Base-by-base conservation (phyloP, 2,113 vertebrate species). In the Salminus brasiliensis region DNA sequence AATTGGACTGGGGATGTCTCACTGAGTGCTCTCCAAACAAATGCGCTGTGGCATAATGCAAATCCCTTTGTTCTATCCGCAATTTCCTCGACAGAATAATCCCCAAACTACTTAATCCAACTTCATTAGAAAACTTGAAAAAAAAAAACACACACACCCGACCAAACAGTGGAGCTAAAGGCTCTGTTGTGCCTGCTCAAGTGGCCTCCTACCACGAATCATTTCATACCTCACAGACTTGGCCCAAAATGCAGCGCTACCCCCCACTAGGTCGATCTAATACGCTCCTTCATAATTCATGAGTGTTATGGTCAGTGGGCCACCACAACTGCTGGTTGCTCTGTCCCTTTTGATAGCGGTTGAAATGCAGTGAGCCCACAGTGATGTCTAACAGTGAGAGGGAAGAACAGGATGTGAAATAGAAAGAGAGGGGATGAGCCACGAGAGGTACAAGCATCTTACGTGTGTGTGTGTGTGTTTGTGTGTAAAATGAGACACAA, bases 281-380 rank as follows among this genome's bases (percentile, higher is more conserved):
- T 85, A 57, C 77, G 13, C 52, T 80, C 68, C 25, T 85, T 82
- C 57, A 80, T 76, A 82, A 77, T 82, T 80, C 81, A 83, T 72
- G 81, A 83, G 74, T 62, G 41, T 72, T 71, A 71, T 79, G 83
- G 80, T 79, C 80, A 82, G 67, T 43, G 73, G 53, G 67, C 67
- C 23, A 32, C 60, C 83, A 71, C 59, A 62, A 72, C 65, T 71
- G 59, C 66, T 53, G 52, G 18, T 23, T 65, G 74, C 57, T 70
- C 39, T 13, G 25, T 66, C 72, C 41, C 62, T 80, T 77, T 73
- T 85, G 81, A 78, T 72, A 78, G 74, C 70, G 76, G 75, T 72
- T 78, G 59, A 49, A 53, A 63, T 75, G 79, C 77, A 67, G 77
- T 25, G 21, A 70, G 47, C 30, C 18, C 53, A 41, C 67, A 69